These are phyloP conservation scores for Sebastes minor DNA, from an alignment of 2,797 vertebrate species.

Conservation along the genomic window DNA sequence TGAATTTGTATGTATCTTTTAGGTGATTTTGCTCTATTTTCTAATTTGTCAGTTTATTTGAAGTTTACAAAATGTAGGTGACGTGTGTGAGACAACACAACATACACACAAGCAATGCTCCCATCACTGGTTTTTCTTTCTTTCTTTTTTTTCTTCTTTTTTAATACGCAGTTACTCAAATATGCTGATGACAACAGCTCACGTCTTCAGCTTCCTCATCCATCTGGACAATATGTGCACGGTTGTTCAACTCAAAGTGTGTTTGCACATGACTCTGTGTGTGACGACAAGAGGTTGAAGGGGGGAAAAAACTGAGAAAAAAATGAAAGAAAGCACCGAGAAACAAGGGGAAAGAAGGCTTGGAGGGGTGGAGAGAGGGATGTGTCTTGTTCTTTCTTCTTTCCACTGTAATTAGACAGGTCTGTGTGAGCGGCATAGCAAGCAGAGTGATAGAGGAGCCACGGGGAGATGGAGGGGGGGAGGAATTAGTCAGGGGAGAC, in stretches of 20 bases:
- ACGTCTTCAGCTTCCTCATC: conserved; percentile 51
- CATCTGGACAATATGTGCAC: conserved; percentile 68
- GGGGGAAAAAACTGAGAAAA: neutral
- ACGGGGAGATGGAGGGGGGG: conserved; percentile 5
- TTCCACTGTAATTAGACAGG: conserved; percentile 73
- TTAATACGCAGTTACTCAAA: conserved; percentile 39
- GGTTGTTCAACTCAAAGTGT: conserved; percentile 15
- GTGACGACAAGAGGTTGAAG: neutral
- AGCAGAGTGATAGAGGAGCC: conserved; percentile 60
- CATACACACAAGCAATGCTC: neutral
- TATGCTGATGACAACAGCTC: conserved; percentile 66
- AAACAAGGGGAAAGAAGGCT: conserved; percentile 15
- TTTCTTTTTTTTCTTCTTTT: neutral
- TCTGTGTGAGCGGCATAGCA: conserved; percentile 70
- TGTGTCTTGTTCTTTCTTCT: conserved; percentile 52
- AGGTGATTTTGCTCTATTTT: conserved; percentile 9
- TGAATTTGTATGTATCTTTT: neutral
- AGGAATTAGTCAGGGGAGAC: conserved; percentile 38
- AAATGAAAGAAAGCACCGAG: conserved; percentile 26
- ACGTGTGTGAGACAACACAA: neutral
- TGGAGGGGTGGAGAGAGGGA: conserved; percentile 18
- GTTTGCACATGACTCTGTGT: conserved; percentile 18
- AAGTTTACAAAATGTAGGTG: conserved; percentile 1
- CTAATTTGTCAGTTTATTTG: conserved; percentile 7
- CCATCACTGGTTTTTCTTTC: neutral